These are phyloP conservation scores for Scartelaos histophorus DNA, from an alignment of 2,113 vertebrate species.

Conservation along the genomic window DNA sequence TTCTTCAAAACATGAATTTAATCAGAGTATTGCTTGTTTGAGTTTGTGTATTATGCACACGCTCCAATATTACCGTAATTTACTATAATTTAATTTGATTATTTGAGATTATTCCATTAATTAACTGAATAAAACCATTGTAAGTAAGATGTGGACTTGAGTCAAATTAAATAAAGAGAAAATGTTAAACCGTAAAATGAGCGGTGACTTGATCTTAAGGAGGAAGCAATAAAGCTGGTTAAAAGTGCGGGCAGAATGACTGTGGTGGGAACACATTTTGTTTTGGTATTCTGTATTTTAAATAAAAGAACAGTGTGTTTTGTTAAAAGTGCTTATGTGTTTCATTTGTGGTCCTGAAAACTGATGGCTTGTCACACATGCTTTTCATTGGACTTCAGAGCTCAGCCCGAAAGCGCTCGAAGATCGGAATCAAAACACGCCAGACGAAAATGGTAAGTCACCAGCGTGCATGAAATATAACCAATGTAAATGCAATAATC, in stretches of 20 bases:
- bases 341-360: constrained; percentile 24
- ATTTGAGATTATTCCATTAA: neutral
- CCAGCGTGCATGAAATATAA: neutral
- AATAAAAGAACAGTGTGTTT: constrained; percentile 21
- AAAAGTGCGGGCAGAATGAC: constrained; percentile 24
- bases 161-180: neutral
- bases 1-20: too few species aligned
- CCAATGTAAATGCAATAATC: neutral
- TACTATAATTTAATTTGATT: neutral
- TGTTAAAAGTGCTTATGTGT: constrained; percentile 11
- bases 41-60: neutral
- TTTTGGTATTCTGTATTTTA: constrained; percentile 14
- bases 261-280: constrained; percentile 31
- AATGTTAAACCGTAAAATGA: constrained; percentile 9
- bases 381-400: constrained; percentile 14
- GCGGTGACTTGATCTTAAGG: constrained; percentile 27
- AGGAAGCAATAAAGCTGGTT: constrained; percentile 23
- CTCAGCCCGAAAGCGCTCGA: neutral
- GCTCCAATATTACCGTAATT: neutral
- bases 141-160: constrained; percentile 16
- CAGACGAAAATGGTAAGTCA: neutral
- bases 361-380: constrained; percentile 16
- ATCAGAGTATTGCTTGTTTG: too few species aligned
- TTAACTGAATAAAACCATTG: neutral
- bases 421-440: constrained; percentile 5